These are phyloP conservation scores for Pecten maximus DNA, from an alignment of 2,888 invertebrate species.

Conservation along the genomic window DNA sequence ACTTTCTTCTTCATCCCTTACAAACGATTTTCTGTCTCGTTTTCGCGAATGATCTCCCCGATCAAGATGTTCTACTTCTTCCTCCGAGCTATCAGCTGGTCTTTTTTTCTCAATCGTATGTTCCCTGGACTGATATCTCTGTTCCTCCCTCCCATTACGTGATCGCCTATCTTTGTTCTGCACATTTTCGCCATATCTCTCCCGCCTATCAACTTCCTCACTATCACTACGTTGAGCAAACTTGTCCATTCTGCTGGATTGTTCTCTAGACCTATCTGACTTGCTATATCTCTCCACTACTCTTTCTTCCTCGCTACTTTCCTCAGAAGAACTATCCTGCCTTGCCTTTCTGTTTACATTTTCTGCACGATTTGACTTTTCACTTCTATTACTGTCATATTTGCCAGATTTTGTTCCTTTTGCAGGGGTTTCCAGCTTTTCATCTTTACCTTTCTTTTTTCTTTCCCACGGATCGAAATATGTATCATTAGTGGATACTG, in stretches of 20 bases:
- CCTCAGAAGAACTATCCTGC: slow-evolving; percentile 6
- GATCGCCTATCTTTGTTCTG: background rate
- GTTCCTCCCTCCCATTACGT: background rate
- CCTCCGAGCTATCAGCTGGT: background rate
- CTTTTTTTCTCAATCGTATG: background rate
- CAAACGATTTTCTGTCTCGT: background rate
- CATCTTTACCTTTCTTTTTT: slow-evolving; percentile 2
- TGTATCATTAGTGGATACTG: background rate
- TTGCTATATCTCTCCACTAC: background rate
- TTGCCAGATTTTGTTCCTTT: background rate
- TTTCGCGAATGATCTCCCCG: background rate
- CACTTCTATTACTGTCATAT: background rate
- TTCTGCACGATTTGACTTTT: background rate
- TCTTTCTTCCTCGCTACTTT: background rate
- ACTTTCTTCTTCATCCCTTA: background rate
- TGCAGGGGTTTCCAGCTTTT: background rate
- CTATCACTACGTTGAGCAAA: background rate
- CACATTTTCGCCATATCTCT: background rate
- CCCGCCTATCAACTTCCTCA: background rate
- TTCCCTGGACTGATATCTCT: background rate
- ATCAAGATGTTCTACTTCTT: background rate
- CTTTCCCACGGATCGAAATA: slow-evolving; percentile 17
- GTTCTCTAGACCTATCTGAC: background rate
- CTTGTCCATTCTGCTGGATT: background rate
- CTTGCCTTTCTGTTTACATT: background rate